Percentiles rank a stretch among this genome's conserved stretches.
Conservation (phyloP, 1,140 invertebrate species). For the Calosoma granatense region DNA sequence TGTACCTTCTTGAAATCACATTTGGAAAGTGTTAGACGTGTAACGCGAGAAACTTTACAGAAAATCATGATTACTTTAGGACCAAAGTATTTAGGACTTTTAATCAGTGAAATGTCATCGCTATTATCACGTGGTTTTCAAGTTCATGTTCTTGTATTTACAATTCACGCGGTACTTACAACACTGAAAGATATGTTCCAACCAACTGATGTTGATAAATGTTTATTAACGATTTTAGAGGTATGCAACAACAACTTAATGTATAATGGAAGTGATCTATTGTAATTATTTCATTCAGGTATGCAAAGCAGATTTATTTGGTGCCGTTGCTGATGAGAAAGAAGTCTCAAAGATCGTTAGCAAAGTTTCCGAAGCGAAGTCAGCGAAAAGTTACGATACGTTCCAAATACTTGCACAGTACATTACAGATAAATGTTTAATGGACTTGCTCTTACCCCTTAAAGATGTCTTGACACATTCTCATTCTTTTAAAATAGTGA, state of each 20-base stretch:
- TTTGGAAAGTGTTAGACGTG: slow-evolving; percentile 75
- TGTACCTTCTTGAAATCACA: slow-evolving; percentile 83
- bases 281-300: slow-evolving; percentile 41
- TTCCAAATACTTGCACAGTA: slow-evolving; percentile 71
- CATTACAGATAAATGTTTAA: slow-evolving; percentile 63
- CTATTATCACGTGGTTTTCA: slow-evolving; percentile 84
- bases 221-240: slow-evolving; percentile 68
- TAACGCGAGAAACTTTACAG: slow-evolving; percentile 77
- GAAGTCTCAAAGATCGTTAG: slow-evolving; percentile 72
- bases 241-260: slow-evolving; percentile 36
- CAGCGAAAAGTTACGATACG: slow-evolving; percentile 81
- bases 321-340: slow-evolving; percentile 81
- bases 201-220: slow-evolving; percentile 65
- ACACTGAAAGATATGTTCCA: slow-evolving; percentile 55
- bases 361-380: slow-evolving; percentile 70
- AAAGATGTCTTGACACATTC: slow-evolving; percentile 68
- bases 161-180: slow-evolving; percentile 72
- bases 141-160: slow-evolving; percentile 84
- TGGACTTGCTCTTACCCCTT: slow-evolving; percentile 70
- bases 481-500: slow-evolving; percentile 67
- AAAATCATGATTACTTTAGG: slow-evolving; percentile 83
- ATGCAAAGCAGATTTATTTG: slow-evolving; percentile 82
- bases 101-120: slow-evolving; percentile 72
- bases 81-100: slow-evolving; percentile 62
- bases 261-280: slow-evolving; percentile 12